Base-by-base conservation (phyloP, 2,888 invertebrate species). In the Congeria kusceri region DNA sequence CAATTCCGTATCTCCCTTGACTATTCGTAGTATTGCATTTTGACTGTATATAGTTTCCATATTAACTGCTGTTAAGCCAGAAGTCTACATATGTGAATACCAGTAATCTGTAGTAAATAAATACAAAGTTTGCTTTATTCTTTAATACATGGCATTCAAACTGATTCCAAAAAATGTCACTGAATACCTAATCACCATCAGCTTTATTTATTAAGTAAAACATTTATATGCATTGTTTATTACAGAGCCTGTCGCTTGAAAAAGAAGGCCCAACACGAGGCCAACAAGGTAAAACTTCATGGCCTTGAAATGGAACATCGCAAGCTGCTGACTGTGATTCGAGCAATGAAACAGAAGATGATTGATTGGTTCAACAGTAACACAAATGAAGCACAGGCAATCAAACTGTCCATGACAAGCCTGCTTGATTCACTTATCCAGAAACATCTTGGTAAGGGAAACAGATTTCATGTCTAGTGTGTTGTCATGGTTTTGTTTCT, bases 231-330 rank as follows among this genome's bases (percentile, higher is more conserved):
- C 39, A 1, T 39, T 9, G 9, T 9, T n/a, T 9, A 53, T 25
- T 25, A 20, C 90, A 95, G 99, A 80, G 99, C 98, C 44, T 99
- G 99, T 93, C 96, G 99, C 46, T 95, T 99, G 91, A 99, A 99
- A 95, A 99, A 99, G 94, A 99, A 99, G 94, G 99, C 99, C 4
- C 99, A 99, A 92, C 99, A 99, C 93, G 99, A 99, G 94, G 99
- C 99, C 1, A 99, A 99, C 93, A 99, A 99, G 94, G 96, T 99
- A 71, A 99, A 99, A 94, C 94, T 99, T 2, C 97, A 96, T 92
- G 99, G 99, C 47, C 95, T 99, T 87, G 98, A 98, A 94, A 95
- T 96, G 90, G 99, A 99, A 94, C 99, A 99, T 94, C 97, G 98
- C 98, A 95, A 96, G 96, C 67, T 86, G 49, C 61, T 92, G 80